phyloP scores from a whole-genome alignment of 1,140 invertebrate genomes.

The Drosophila ananassae region DNA sequence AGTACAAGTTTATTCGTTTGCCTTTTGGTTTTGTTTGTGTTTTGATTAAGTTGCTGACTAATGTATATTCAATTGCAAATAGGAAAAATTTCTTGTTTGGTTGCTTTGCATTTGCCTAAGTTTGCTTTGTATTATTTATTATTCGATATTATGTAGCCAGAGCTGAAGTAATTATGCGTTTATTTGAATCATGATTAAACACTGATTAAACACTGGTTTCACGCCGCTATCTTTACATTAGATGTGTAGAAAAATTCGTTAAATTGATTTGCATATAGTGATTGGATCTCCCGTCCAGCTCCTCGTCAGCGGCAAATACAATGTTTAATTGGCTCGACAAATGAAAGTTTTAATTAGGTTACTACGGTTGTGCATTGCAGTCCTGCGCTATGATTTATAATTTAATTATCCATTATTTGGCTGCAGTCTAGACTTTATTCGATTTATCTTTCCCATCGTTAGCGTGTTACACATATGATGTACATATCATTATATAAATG shows the following conservation, averaged over 20 bases:
- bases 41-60: conserved; percentile 78
- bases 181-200: conserved; percentile 48
- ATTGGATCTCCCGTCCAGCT: conserved; percentile 22
- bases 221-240: conserved; percentile 69
- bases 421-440: conserved; percentile 76
- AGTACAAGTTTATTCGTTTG: conserved; percentile 62
- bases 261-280: conserved; percentile 77
- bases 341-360: conserved; percentile 26
- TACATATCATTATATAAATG: conserved; percentile 47
- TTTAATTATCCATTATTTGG: conserved; percentile 65
- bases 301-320: conserved; percentile 62
- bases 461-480: conserved; percentile 49
- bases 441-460: conserved; percentile 42
- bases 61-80: conserved; percentile 76
- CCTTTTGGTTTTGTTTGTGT: conserved; percentile 76
- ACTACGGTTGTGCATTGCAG: conserved; percentile 60
- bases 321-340: conserved; percentile 54
- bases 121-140: conserved; percentile 39
- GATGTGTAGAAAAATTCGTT: conserved; percentile 82
- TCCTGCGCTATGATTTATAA: conserved; percentile 48
- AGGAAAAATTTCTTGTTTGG: conserved; percentile 41
- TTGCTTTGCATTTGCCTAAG: conserved; percentile 61
- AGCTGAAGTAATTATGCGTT: conserved; percentile 55
- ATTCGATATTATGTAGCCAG: conserved; percentile 50
- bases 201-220: conserved; percentile 53